These are phyloP conservation scores for Mesitornis unicolor DNA, from an alignment of 2,113 vertebrate genomes.

Conservation along the genomic window DNA sequence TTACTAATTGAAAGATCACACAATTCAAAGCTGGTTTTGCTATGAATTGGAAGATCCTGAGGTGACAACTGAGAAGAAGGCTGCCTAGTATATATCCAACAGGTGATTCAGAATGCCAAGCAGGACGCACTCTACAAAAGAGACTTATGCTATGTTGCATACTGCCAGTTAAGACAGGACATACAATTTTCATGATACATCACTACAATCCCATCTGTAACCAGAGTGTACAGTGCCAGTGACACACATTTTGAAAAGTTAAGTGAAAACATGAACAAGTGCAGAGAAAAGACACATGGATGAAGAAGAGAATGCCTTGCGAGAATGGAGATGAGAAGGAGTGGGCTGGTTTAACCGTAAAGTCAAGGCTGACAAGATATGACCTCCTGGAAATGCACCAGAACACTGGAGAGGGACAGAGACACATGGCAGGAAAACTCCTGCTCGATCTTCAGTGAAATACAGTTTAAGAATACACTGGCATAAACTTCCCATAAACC, in stretches of 20 bases:
- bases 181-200: background rate
- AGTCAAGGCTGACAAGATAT: background rate
- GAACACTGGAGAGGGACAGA: background rate
- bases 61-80: background rate
- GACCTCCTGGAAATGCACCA: background rate
- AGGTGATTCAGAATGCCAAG: background rate
- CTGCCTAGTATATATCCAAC: background rate
- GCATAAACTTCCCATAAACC: background rate
- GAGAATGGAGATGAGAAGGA: background rate
- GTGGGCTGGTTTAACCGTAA: background rate
- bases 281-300: background rate
- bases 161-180: background rate
- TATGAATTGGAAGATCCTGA: background rate
- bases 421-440: background rate
- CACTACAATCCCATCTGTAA: background rate
- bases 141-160: background rate
- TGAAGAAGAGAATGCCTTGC: background rate
- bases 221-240: background rate
- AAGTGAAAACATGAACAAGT: background rate
- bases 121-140: background rate
- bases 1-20: slow-evolving; percentile 13
- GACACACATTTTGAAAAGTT: background rate
- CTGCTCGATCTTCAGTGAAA: background rate
- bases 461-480: background rate
- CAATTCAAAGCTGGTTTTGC: background rate